Base-by-base conservation (phyloP, 1,140 invertebrate species). In the Drosophila funebris region DNA sequence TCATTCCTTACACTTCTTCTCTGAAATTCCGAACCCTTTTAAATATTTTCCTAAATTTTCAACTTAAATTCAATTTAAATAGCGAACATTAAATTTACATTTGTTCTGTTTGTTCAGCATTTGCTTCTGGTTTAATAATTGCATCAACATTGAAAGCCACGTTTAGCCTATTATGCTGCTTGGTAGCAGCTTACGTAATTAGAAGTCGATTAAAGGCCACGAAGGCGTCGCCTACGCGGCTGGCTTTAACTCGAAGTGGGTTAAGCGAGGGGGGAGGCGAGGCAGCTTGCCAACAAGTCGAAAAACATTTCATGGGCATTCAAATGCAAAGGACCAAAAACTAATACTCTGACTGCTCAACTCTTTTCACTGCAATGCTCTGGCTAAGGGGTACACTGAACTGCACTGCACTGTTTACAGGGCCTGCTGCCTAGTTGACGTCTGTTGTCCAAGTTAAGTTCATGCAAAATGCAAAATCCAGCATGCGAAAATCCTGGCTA, bases 171-270 rank as follows among this genome's bases (percentile, higher is more conserved):
- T 84, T 85, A 84, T 76, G 64, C 68, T 67, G 77, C 56, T 69
- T 63, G 71, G 76, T 66, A 69, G 64, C 43, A 57, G 76, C 81
- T 84, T 73, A 85, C 85, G 81, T 73, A 84, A 84, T 85, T 85
- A 84, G 76, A 77, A 85, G 63, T 84, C 81, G 80, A 84, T 85
- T 84, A 71, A 54, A 71, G 41, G 46, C 37, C 37, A 62, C 53
- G 48, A 24, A 14, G 48, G 8, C 14, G 41, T n/a, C 9, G 20
- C 24, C 9, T 31, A 16, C 31, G 20, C n/a, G 20, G 36, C 22
- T 37, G 48, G 29, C 48, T 39, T 11, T 20, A 39, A n/a, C n/a
- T n/a, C n/a, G n/a, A n/a, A 16, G 6, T 9, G 22, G 5, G 5
- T 5, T 22, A 22, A n/a, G n/a, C 22, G 11, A n/a, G n/a, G 29